Evolutionary conservation across 2,888 invertebrate species (phyloP), one percentile per base, ranked within the genome.

Genomic region (Zonitis immaculata): DNA sequence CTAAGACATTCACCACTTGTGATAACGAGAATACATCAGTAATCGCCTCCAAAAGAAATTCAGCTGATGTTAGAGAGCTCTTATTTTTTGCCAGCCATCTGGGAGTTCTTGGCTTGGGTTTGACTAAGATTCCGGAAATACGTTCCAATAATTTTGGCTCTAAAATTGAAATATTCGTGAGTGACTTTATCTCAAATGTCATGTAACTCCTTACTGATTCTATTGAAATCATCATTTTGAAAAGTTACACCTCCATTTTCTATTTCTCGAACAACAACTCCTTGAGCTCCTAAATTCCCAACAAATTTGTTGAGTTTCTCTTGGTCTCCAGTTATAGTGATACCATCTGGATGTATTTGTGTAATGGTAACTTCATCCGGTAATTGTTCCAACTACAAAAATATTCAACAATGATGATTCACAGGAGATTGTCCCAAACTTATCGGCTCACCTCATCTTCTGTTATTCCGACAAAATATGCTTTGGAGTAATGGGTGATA

Each of bases 11-110:
- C n/a, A n/a, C n/a, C n/a, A 42, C 6, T 9, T 42, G 22, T 18
- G 47, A 46, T 8, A 28, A 12, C 1, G 35, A n/a, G 20, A 48
- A 16, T 22, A 39, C 44, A 5, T 47, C 39, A 9, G 22, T 44
- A 5, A 61, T 39, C n/a, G 54, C 92, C 69, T 91, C 91, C 1
- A 89, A 89, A 69, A 91, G 91, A 71, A 95, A 95, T 63, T 91
- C 91, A 3, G 94, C 88, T 0, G 92, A 91, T 0, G 85, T 88
- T 2, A 81, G 71, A 56, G 80, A 76, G 0, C 49, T 43, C 2
- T 27, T 8, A 12, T 26, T 49, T 32, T 42, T 49, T n/a, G 42
- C 25, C 3, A 30, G 30, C 6, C 22, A 47, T 0, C 42, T 22
- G 1, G 14, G 7, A 1, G 27, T 14, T 26, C 26, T 3, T 11